Evolutionary conservation across 2,888 invertebrate genomes (phyloP).

Genomic region (Polymixis lichenea): DNA sequence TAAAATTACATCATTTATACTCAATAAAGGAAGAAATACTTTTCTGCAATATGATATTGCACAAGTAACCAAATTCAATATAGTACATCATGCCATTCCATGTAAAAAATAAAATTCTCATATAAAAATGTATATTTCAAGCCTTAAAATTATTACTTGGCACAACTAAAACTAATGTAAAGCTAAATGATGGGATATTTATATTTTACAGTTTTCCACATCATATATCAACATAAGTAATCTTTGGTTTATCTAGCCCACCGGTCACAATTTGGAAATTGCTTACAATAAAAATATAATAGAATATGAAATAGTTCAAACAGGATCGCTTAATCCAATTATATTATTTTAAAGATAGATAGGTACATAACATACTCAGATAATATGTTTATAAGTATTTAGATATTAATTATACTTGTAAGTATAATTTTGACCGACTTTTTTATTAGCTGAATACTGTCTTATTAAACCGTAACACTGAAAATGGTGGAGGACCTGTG

Average conservation of each 20-base stretch:
- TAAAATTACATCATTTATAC: slow-evolving; percentile 70
- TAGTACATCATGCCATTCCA: slow-evolving; percentile 85
- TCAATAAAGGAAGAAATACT: slow-evolving; percentile 80
- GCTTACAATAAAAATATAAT: slow-evolving; percentile 77
- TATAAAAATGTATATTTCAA: slow-evolving; percentile 76
- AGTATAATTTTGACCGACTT: slow-evolving; percentile 49
- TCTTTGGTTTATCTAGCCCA: slow-evolving; percentile 90
- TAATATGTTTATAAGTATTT: slow-evolving; percentile 41
- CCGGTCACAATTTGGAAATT: slow-evolving; percentile 81
- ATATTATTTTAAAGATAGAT: slow-evolving; percentile 60
- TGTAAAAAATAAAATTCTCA: slow-evolving; percentile 81
- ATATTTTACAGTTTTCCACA: slow-evolving; percentile 86
- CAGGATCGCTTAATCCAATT: slow-evolving; percentile 75
- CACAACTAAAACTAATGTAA: slow-evolving; percentile 80
- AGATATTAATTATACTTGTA: slow-evolving; percentile 38
- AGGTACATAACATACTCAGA: slow-evolving; percentile 56
- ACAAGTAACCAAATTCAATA: slow-evolving; percentile 79
- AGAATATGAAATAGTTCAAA: slow-evolving; percentile 83
- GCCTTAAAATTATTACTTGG: slow-evolving; percentile 84
- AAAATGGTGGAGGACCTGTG: slow-evolving; percentile 26
- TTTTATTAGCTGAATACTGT: slow-evolving; percentile 66
- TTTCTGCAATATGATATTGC: slow-evolving; percentile 82
- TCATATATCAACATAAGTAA: slow-evolving; percentile 79
- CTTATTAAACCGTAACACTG: slow-evolving; percentile 36
- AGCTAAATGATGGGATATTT: slow-evolving; percentile 80